A percentile compares a stretch with the other conserved stretches of the same genome.
Evolutionary conservation across 2,113 vertebrate species (phyloP).

Genomic region (Romanogobio albipinnatus): DNA sequence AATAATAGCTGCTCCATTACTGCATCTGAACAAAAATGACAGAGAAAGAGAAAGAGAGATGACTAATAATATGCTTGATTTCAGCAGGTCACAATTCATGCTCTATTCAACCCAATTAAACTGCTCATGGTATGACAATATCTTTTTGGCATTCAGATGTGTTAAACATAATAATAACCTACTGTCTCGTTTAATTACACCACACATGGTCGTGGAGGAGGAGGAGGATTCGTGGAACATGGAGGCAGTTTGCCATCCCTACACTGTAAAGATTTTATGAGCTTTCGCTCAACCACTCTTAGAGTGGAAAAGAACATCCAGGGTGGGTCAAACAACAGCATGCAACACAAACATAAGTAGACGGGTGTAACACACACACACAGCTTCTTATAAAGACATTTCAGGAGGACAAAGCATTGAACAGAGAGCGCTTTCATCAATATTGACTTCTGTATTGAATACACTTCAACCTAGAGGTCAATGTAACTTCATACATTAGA

Average conservation of each 20-base stretch:
- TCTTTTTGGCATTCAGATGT: slow-evolving; percentile 12
- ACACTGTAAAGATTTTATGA: slow-evolving; percentile 43
- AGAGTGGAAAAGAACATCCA: slow-evolving; percentile 14
- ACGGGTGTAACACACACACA: neutral
- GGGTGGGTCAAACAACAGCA: slow-evolving; percentile 19
- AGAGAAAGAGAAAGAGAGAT: slow-evolving; percentile 21
- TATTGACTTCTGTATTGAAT: slow-evolving; percentile 21
- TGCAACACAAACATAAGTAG: neutral
- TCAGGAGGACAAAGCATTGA: neutral
- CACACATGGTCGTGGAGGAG: slow-evolving; percentile 18
- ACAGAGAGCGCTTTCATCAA: slow-evolving; percentile 3
- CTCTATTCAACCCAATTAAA: slow-evolving; percentile 13
- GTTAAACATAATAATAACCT: slow-evolving; percentile 26
- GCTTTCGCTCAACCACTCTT: slow-evolving; percentile 19
- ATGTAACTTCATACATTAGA: neutral
- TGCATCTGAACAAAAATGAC: slow-evolving; percentile 66
- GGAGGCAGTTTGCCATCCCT: slow-evolving; percentile 4
- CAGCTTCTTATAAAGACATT: neutral
- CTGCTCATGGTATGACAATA: neutral
- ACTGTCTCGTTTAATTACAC: slow-evolving; percentile 27
- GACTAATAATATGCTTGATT: slow-evolving; percentile 17
- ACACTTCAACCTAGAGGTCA: slow-evolving; percentile 9
- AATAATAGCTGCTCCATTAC: slow-evolving; percentile 72
- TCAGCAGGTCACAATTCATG: slow-evolving; percentile 23
- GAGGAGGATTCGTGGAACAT: slow-evolving; percentile 2